Evolutionary conservation across 2,888 invertebrate genomes (phyloP), one percentile per base, ranked within the genome.

Genomic region (Rhimphoctona megacephalus): DNA sequence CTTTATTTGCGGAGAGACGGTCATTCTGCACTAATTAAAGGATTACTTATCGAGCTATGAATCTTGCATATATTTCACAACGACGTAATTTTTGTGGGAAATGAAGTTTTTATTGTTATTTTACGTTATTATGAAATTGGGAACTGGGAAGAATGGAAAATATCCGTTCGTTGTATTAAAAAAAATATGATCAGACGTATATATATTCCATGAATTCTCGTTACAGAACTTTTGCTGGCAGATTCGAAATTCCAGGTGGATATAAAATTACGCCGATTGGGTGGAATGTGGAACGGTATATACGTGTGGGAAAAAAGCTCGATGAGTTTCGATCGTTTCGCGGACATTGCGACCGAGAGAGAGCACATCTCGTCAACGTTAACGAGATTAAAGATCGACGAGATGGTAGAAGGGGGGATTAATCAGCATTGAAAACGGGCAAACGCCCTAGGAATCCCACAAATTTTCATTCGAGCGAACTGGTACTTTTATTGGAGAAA

Each of bases 291-390:
- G 43, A 43, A 9, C 33, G n/a, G n/a, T 9, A 19, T 69, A 17
- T 76, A 43, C n/a, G 22, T 19, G 46, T 19, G 11, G 11, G 19
- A 30, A 30, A 39, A 33, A 76, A 39, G 61, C 8, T 9, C 74
- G 39, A 74, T 61, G 74, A 46, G 64, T 61, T 64, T 19, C 43
- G 17, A 8, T 61, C 25, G 52, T 25, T 46, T 46, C n/a, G 61
- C 25, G 25, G 46, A 25, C 30, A 46, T 14, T 33, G 46, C 30
- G 64, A 61, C 33, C 0, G 39, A 11, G 14, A 19, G 54, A 9
- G 52, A 30, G 36, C 52, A 19, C 9, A 69, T 52, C 78, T 78
- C 79, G 79, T 79, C 79, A 70, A 57, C 69, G 69, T 39, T 79
- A 79, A 79, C 54, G 57, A 79, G 69, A 69, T 70, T 30, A 69